Evolutionary conservation across 2,888 invertebrate genomes (phyloP).

Genomic region (Cosmia trapezina): DNA sequence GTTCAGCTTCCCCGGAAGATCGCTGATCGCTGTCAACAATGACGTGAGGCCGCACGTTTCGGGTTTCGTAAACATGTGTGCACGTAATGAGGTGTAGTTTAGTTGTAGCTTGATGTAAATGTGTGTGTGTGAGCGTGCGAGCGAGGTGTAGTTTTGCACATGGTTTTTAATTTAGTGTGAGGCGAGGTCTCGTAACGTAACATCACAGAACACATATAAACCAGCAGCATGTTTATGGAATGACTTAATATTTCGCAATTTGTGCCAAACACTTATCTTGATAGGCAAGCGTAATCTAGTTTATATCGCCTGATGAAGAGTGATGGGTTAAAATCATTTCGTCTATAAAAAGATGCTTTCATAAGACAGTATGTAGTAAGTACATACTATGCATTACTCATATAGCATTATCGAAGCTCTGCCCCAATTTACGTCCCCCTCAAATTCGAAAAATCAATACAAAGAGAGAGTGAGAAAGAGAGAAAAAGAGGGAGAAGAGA

Average conservation of each 20-base stretch:
- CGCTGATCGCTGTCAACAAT: too few relatives aligned
- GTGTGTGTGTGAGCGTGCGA: too few relatives aligned
- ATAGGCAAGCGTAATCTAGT: slow-evolving; percentile 54
- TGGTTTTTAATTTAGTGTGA: too few relatives aligned
- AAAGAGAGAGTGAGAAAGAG: not conserved
- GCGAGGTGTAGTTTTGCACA: too few relatives aligned
- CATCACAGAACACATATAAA: not conserved
- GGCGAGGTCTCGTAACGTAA: not conserved
- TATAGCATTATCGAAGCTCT: not conserved
- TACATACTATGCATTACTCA: slow-evolving; percentile 1
- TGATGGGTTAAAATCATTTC: slow-evolving; percentile 52
- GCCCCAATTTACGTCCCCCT: slow-evolving; percentile 11
- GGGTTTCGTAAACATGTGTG: too few relatives aligned
- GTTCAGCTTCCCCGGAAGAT: too few relatives aligned
- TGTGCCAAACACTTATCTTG: slow-evolving; percentile 58
- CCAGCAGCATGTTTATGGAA: slow-evolving; percentile 28
- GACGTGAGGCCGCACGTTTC: too few relatives aligned
- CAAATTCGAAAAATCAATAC: slow-evolving; percentile 38
- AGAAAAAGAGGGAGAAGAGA: slow-evolving; percentile 10
- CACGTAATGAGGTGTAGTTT: too few relatives aligned
- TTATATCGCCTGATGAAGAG: slow-evolving; percentile 49
- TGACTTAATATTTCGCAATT: slow-evolving; percentile 55
- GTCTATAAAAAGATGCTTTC: slow-evolving; percentile 38
- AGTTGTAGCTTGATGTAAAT: too few relatives aligned
- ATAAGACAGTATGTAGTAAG: slow-evolving; percentile 1